Conservation (phyloP, 2,888 invertebrate species). For the Scaptodrosophila latifasciaeformis region DNA sequence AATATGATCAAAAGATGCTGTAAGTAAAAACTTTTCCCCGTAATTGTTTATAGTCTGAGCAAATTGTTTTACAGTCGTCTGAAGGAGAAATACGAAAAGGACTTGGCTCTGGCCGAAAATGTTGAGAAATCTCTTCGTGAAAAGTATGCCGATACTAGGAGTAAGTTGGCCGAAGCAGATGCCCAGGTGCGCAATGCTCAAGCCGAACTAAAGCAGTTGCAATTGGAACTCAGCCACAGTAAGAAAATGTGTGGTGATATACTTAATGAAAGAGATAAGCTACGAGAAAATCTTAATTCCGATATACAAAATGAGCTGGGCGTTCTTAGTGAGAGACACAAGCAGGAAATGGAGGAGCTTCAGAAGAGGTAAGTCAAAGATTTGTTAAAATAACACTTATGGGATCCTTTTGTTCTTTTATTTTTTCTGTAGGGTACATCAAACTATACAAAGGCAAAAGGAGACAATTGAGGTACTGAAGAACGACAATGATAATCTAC, state of each 20-base stretch:
- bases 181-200: conserved; percentile 78
- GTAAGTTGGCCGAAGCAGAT: conserved; percentile 81
- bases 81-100: conserved; percentile 85
- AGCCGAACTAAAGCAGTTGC: conserved; percentile 80
- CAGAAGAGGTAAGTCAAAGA: conserved; percentile 84
- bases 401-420: background rate
- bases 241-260: conserved; percentile 79
- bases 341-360: conserved; percentile 85
- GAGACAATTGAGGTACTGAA: conserved; percentile 83
- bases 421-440: conserved; percentile 80
- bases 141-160: conserved; percentile 81
- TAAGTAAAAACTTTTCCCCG: too few relatives aligned
- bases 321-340: conserved; percentile 80
- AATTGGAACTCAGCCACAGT: conserved; percentile 80
- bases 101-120: conserved; percentile 81
- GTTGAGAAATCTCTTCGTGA: conserved; percentile 81
- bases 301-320: conserved; percentile 81
- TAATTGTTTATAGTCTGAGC: too few relatives aligned
- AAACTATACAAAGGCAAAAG: conserved; percentile 87
- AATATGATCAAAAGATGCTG: conserved; percentile 72
- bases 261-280: conserved; percentile 77
- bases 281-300: conserved; percentile 79
- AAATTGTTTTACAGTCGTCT: conserved; percentile 77
- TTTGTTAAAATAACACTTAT: background rate
- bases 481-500: conserved; percentile 81